Conservation (phyloP, 2,888 invertebrate genomes). For the Sphaerophoria rueppellii region DNA sequence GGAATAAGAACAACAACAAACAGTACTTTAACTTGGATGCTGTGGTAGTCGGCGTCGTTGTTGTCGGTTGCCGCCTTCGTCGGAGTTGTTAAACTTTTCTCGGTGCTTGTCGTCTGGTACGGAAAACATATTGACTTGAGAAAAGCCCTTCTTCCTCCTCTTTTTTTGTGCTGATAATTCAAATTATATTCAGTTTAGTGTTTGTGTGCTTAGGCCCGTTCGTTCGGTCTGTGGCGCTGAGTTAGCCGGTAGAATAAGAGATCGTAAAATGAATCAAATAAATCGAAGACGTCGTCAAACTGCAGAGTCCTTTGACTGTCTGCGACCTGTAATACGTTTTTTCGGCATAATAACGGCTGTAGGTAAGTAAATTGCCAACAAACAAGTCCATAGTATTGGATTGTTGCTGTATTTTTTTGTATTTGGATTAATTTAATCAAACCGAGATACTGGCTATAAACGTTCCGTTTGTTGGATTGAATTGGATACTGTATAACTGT, state of each 20-base stretch:
- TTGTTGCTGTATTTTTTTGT: background rate
- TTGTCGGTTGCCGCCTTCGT: slow-evolving; percentile 9
- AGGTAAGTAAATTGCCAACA: slow-evolving; percentile 77
- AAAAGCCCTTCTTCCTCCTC: slow-evolving; percentile 28
- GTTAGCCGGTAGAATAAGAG: slow-evolving; percentile 75
- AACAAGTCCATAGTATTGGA: background rate
- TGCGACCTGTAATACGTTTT: slow-evolving; percentile 80
- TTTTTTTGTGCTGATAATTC: slow-evolving; percentile 62
- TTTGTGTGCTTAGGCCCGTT: slow-evolving; percentile 41
- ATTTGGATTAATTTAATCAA: slow-evolving; percentile 27
- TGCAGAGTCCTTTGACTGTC: slow-evolving; percentile 80
- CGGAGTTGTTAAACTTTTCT: slow-evolving; percentile 46
- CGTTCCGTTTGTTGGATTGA: background rate
- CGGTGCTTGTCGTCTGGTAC: slow-evolving; percentile 48
- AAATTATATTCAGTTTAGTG: slow-evolving; percentile 62
- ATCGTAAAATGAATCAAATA: slow-evolving; percentile 76
- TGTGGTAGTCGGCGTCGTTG: background rate
- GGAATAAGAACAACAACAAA: slow-evolving; percentile 25
- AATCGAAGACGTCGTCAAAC: slow-evolving; percentile 80
- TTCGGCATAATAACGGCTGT: slow-evolving; percentile 81
- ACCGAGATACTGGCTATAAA: slow-evolving; percentile 9
- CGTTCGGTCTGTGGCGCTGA: slow-evolving; percentile 38
- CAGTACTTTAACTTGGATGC: slow-evolving; percentile 62
- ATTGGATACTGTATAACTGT: background rate
- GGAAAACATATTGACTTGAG: slow-evolving; percentile 67